Evolutionary conservation across 2,113 vertebrate species (phyloP).

Genomic region (Garra rufa): DNA sequence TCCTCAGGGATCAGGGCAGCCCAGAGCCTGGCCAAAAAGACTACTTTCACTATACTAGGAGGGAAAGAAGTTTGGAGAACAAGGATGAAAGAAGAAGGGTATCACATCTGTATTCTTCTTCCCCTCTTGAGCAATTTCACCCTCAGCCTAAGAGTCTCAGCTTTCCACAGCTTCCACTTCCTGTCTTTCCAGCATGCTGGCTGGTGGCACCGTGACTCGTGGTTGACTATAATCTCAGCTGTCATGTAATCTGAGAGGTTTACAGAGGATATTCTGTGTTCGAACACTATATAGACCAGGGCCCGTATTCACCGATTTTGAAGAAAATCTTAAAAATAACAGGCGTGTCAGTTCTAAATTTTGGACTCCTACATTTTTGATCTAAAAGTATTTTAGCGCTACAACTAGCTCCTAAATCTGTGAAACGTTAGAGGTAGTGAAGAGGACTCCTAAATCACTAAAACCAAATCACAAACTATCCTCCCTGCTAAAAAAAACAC

Average conservation of each 20-base stretch:
- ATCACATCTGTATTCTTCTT: constrained; percentile 4
- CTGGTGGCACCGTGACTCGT: constrained; percentile 16
- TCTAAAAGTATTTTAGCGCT: too few species aligned
- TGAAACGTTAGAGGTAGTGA: too few species aligned
- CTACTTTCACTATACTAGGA: constrained; percentile 56
- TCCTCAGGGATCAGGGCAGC: constrained; percentile 37
- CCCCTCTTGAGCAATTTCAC: constrained; percentile 8
- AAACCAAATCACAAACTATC: too few species aligned
- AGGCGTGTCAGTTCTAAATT: too few species aligned
- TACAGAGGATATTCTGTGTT: constrained; percentile 22
- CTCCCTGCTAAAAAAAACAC: too few species aligned
- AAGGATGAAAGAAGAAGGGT: background rate
- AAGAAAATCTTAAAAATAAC: too few species aligned
- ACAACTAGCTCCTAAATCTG: too few species aligned
- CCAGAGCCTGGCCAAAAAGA: constrained; percentile 47
- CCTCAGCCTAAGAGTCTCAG: constrained; percentile 13
- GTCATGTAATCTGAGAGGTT: constrained; percentile 31
- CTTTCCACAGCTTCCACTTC: constrained; percentile 35
- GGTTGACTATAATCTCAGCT: constrained; percentile 30
- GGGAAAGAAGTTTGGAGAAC: constrained; percentile 27
- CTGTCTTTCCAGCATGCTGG: constrained; percentile 37
- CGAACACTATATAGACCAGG: background rate
- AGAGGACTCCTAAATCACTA: too few species aligned
- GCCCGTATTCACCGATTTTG: too few species aligned
- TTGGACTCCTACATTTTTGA: too few species aligned